phyloP scores from a whole-genome alignment of 2,797 vertebrate genomes.

The Lerista edwardsae region DNA sequence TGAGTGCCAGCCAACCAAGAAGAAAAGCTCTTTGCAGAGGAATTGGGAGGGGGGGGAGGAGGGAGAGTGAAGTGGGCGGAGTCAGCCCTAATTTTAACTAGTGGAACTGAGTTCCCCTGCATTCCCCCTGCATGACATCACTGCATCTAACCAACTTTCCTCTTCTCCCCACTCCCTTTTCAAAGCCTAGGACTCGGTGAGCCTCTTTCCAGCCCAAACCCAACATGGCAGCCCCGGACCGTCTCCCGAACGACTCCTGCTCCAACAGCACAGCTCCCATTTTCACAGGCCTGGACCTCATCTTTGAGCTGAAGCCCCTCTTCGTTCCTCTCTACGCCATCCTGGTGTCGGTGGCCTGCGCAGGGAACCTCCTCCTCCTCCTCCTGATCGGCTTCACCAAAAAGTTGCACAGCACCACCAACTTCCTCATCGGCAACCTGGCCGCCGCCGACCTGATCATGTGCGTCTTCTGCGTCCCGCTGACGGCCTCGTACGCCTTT shows the following conservation, averaged over 20 bases:
- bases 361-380: slow-evolving; percentile 86
- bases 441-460: slow-evolving; percentile 85
- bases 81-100: too few relatives aligned
- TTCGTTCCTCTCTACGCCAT: slow-evolving; percentile 85
- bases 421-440: slow-evolving; percentile 89
- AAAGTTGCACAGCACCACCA: slow-evolving; percentile 88
- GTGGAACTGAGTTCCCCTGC: too few relatives aligned
- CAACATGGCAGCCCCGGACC: slow-evolving; percentile 67
- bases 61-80: too few relatives aligned
- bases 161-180: background rate
- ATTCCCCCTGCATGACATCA: too few relatives aligned
- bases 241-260: slow-evolving; percentile 72
- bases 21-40: too few relatives aligned
- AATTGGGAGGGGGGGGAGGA: too few relatives aligned
- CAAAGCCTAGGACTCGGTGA: rapidly evolving
- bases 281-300: slow-evolving; percentile 85
- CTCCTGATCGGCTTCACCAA: slow-evolving; percentile 85
- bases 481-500: slow-evolving; percentile 87
- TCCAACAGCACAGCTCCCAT: slow-evolving; percentile 65
- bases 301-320: slow-evolving; percentile 83
- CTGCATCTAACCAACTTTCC: rapidly evolving
- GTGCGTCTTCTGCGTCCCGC: slow-evolving; percentile 86
- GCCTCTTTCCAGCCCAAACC: rapidly evolving
- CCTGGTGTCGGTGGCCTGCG: slow-evolving; percentile 82
- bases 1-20: too few relatives aligned